phyloP scores from a whole-genome alignment of 2,113 vertebrate genomes.

The Felis catus region DNA sequence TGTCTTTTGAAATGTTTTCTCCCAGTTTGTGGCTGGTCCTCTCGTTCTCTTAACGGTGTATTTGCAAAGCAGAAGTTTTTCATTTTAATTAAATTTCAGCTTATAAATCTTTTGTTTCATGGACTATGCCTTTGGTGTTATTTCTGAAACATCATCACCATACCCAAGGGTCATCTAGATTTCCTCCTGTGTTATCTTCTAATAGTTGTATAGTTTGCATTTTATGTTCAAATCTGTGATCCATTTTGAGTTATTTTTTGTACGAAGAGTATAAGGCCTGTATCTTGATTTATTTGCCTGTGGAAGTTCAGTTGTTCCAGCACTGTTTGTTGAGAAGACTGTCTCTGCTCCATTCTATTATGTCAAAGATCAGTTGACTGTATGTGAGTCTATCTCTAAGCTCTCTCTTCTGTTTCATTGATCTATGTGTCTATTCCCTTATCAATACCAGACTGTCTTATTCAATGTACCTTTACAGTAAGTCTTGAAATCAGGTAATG shows the following conservation, averaged over 20 bases:
- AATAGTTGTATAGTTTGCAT: neutral
- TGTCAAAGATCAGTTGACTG: neutral
- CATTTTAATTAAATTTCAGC: neutral
- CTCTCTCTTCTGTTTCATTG: neutral
- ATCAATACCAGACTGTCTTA: neutral
- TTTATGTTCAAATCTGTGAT: neutral
- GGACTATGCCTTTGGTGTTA: neutral
- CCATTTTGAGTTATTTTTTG: neutral
- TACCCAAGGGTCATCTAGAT: neutral
- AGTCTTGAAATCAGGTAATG: neutral
- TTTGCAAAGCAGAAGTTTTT: neutral
- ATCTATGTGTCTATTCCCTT: neutral
- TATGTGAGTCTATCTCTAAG: neutral
- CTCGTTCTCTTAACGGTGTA: neutral
- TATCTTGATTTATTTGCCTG: neutral
- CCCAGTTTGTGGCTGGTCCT: neutral
- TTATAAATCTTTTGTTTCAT: neutral
- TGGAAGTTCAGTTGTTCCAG: neutral
- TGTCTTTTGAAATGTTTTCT: neutral
- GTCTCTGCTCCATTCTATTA: neutral
- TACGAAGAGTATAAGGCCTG: neutral
- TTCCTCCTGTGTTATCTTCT: neutral
- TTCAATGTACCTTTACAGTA: neutral
- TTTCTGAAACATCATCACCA: neutral
- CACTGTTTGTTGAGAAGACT: neutral